Evolutionary conservation across 2,888 invertebrate species (phyloP).

Genomic region (Pseudococcus jackbeardsleyi): DNA sequence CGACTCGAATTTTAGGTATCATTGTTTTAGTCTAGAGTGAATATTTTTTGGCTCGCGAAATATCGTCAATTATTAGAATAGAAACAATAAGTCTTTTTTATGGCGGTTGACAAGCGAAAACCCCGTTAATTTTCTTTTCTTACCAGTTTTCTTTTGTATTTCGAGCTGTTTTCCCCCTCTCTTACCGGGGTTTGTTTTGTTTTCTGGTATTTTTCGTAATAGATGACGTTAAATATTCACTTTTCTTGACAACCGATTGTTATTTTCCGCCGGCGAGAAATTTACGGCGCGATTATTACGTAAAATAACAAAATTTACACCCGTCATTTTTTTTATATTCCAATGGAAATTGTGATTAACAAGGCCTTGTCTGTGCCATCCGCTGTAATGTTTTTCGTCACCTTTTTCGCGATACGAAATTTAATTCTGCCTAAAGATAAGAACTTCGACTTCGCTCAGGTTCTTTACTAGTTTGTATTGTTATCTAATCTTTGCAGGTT

Average conservation of each 20-base stretch:
- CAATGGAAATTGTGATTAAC: not conserved
- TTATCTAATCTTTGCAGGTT: not conserved
- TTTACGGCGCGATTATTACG: conserved; percentile 18
- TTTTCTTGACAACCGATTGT: conserved; percentile 54
- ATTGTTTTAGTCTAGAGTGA: conserved; percentile 42
- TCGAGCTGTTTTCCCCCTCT: not conserved
- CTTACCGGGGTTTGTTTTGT: not conserved
- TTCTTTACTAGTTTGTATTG: not conserved
- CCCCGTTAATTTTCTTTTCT: conserved; percentile 65
- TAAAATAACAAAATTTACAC: conserved; percentile 26
- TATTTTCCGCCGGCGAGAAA: not conserved
- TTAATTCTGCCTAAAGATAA: not conserved
- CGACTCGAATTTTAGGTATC: conserved; percentile 31
- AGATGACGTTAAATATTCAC: conserved; percentile 32
- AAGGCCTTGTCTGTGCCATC: no score
- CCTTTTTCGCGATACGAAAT: not conserved
- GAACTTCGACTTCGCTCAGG: not conserved
- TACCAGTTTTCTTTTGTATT: conserved; percentile 42
- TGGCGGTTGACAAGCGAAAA: conserved; percentile 62
- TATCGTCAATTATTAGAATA: conserved; percentile 63
- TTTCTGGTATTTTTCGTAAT: conserved; percentile 38
- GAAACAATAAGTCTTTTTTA: conserved; percentile 62
- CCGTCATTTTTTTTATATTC: not conserved
- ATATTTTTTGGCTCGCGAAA: conserved; percentile 58
- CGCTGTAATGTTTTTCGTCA: not conserved